phyloP scores from a whole-genome alignment of 2,797 vertebrate species.

The Sebastes oblongus region DNA sequence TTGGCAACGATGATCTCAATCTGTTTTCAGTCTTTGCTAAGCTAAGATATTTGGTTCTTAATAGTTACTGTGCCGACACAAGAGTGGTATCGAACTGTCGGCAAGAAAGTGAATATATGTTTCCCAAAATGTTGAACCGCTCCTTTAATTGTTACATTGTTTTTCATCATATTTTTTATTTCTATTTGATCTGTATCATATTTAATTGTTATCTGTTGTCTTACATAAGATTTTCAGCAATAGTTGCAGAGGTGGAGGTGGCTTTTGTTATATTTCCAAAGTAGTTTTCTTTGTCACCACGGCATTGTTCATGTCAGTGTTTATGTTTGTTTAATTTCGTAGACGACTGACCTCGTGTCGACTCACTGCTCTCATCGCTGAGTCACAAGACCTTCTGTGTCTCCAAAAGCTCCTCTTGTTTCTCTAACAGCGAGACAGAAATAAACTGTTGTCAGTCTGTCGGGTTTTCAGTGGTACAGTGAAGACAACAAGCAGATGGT shows the following conservation, averaged over 20 bases:
- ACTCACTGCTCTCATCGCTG: conserved; percentile 21
- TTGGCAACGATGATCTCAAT: background rate
- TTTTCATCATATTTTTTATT: background rate
- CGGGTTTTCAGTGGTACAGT: background rate
- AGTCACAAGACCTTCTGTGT: conserved; percentile 52
- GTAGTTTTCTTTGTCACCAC: background rate
- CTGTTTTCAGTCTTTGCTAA: background rate
- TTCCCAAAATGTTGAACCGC: background rate
- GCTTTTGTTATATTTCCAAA: background rate
- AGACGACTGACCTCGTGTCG: background rate
- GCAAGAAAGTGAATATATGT: background rate
- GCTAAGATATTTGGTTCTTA: background rate
- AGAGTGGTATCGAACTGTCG: background rate
- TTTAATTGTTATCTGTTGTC: background rate
- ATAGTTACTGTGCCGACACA: background rate
- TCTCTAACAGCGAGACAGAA: conserved; percentile 2
- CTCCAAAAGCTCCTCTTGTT: conserved; percentile 37
- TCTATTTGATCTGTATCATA: background rate
- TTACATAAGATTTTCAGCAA: background rate
- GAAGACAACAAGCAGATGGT: background rate
- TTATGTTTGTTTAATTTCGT: background rate
- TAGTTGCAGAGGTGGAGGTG: background rate
- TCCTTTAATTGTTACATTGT: background rate
- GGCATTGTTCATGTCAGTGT: background rate
- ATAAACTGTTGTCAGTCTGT: conserved; percentile 13